Evolutionary conservation across 2,888 invertebrate genomes (phyloP).

Genomic region (Mechanitis mazaeus): DNA sequence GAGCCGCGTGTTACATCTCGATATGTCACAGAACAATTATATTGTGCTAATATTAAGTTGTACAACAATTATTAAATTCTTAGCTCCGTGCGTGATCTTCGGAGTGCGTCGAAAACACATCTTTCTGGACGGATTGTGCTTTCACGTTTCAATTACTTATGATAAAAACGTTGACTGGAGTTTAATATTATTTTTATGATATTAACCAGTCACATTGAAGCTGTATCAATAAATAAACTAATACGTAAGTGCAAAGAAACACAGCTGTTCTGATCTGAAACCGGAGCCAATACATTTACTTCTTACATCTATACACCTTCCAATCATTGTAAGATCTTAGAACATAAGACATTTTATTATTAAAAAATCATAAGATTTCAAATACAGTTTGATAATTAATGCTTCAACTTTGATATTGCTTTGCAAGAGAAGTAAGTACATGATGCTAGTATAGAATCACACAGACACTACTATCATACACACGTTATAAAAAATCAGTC

Average conservation of each 20-base stretch:
- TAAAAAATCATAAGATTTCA: slow-evolving; percentile 2
- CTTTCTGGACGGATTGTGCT: slow-evolving; percentile 61
- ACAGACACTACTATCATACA: slow-evolving; percentile 37
- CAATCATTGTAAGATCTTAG: too few relatives aligned
- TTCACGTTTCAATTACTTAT: slow-evolving; percentile 28
- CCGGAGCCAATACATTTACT: too few relatives aligned
- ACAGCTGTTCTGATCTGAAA: not conserved
- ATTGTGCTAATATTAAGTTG: slow-evolving; percentile 18
- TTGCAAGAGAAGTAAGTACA: slow-evolving; percentile 25
- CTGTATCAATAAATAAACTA: slow-evolving; percentile 3
- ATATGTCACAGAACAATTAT: slow-evolving; percentile 11
- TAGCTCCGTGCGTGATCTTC: not conserved
- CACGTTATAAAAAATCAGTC: slow-evolving; percentile 79
- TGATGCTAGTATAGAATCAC: not conserved
- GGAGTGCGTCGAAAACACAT: slow-evolving; percentile 39
- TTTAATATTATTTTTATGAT: too few relatives aligned
- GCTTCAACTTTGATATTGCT: too few relatives aligned
- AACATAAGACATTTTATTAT: too few relatives aligned
- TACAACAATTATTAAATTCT: slow-evolving; percentile 12
- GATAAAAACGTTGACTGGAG: too few relatives aligned
- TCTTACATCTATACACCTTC: too few relatives aligned
- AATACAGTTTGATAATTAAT: too few relatives aligned
- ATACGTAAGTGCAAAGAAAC: slow-evolving; percentile 10
- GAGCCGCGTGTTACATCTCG: not conserved
- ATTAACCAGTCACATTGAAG: not conserved